These are phyloP conservation scores for Lepisosteus osseus DNA, from an alignment of 2,113 vertebrate genomes.

Conservation along the genomic window DNA sequence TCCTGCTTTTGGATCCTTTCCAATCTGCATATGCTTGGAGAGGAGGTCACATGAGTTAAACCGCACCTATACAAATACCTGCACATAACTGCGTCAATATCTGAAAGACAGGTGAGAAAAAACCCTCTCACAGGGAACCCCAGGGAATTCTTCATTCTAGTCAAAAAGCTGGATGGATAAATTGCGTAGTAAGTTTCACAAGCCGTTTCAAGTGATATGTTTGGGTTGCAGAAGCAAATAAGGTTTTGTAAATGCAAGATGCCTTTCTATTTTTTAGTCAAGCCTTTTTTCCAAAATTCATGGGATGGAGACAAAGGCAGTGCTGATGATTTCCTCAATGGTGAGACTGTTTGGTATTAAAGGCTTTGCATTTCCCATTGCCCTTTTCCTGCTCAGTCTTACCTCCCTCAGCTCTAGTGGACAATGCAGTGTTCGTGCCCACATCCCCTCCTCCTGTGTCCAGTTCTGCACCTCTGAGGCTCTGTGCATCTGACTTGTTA, in stretches of 20 bases:
- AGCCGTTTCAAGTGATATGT: too few species aligned
- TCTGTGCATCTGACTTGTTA: too few species aligned
- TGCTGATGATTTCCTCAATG: constrained; percentile 64
- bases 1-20: constrained; percentile 41
- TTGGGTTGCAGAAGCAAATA: neutral
- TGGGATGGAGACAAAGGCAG: constrained; percentile 64
- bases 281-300: constrained; percentile 66
- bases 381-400: constrained; percentile 16
- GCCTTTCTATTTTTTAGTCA: constrained; percentile 64
- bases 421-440: neutral
- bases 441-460: constrained; percentile 8
- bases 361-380: constrained; percentile 23
- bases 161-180: too few species aligned
- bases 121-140: too few species aligned
- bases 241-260: constrained; percentile 42
- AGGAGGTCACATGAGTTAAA: constrained; percentile 40
- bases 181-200: too few species aligned
- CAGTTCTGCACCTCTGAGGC: neutral
- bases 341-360: constrained; percentile 58
- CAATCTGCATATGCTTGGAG: constrained; percentile 36
- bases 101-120: constrained; percentile 4
- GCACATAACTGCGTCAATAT: constrained; percentile 19
- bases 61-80: constrained; percentile 57
- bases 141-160: too few species aligned
- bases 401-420: neutral